Percentiles rank a stretch among this genome's conserved stretches.
Conservation (phyloP, 1,140 invertebrate species). For the Drosophila saltans region DNA sequence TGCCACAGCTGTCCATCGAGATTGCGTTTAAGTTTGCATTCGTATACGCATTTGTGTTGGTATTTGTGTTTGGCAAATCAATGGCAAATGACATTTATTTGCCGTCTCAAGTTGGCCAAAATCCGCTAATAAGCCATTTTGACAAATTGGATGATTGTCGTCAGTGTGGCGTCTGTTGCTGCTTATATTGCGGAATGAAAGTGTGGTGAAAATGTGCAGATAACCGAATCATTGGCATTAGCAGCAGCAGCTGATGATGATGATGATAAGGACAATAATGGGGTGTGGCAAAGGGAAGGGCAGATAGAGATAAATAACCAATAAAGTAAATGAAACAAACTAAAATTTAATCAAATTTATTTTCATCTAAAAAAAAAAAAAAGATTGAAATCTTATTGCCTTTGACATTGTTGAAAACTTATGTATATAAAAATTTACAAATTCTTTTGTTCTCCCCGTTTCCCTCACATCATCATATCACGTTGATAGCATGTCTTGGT, state of each 20-base stretch:
- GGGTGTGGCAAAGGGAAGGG: background rate
- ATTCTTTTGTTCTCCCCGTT: background rate
- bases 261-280: background rate
- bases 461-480: slow-evolving; percentile 50
- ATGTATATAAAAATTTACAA: too few species aligned
- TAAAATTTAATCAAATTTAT: background rate
- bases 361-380: too few species aligned
- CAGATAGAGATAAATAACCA: background rate
- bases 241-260: slow-evolving; percentile 15
- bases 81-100: slow-evolving; percentile 62
- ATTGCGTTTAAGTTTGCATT: slow-evolving; percentile 35
- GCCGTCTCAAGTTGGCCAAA: slow-evolving; percentile 47
- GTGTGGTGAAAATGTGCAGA: slow-evolving; percentile 51
- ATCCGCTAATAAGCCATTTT: slow-evolving; percentile 80
- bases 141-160: slow-evolving; percentile 77
- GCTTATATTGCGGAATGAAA: slow-evolving; percentile 20
- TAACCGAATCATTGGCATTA: slow-evolving; percentile 19
- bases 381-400: too few species aligned
- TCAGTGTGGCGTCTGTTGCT: background rate
- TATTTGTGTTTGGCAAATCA: slow-evolving; percentile 46
- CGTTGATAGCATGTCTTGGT: slow-evolving; percentile 58
- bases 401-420: too few species aligned
- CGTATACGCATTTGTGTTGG: background rate
- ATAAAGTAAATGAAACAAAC: background rate
- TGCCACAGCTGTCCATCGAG: slow-evolving; percentile 49